These are phyloP conservation scores for Augochlorella aurata DNA, from an alignment of 2,888 invertebrate genomes.

Conservation along the genomic window DNA sequence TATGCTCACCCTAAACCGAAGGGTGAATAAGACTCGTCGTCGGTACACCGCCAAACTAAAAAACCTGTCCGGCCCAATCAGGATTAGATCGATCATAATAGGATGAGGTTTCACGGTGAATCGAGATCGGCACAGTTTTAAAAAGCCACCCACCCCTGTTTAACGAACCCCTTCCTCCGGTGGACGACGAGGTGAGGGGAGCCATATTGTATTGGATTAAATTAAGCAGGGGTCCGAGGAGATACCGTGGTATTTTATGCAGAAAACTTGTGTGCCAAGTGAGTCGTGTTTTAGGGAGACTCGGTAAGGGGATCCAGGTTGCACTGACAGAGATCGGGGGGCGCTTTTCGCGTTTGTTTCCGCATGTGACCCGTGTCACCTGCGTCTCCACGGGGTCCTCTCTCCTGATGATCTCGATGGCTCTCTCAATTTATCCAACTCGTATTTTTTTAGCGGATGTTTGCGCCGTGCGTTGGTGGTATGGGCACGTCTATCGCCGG, in stretches of 20 bases:
- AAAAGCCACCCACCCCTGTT: constrained; percentile 79
- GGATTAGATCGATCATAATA: constrained; percentile 79
- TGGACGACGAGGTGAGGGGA: constrained; percentile 60
- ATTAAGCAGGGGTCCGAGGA: constrained; percentile 76
- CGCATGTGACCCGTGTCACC: constrained; percentile 77
- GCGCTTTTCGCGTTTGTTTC: constrained; percentile 69
- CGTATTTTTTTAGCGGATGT: neutral
- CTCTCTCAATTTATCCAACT: neutral
- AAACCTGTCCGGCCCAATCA: constrained; percentile 78
- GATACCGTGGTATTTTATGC: constrained; percentile 74
- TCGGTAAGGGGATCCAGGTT: constrained; percentile 23
- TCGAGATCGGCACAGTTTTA: constrained; percentile 79
- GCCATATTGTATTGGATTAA: constrained; percentile 81
- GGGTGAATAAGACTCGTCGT: constrained; percentile 24
- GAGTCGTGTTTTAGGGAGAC: constrained; percentile 74
- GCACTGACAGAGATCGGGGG: constrained; percentile 47
- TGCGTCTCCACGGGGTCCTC: constrained; percentile 69
- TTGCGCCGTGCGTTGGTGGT: no score
- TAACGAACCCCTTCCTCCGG: constrained; percentile 67
- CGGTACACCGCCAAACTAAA: constrained; percentile 66
- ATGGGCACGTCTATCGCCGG: no score
- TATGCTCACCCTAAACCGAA: neutral
- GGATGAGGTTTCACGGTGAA: constrained; percentile 81
- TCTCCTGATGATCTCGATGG: constrained; percentile 33
- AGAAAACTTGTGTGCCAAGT: constrained; percentile 80